Base-by-base conservation (phyloP, 1,140 invertebrate species). In the Lysiphlebus fabarum region DNA sequence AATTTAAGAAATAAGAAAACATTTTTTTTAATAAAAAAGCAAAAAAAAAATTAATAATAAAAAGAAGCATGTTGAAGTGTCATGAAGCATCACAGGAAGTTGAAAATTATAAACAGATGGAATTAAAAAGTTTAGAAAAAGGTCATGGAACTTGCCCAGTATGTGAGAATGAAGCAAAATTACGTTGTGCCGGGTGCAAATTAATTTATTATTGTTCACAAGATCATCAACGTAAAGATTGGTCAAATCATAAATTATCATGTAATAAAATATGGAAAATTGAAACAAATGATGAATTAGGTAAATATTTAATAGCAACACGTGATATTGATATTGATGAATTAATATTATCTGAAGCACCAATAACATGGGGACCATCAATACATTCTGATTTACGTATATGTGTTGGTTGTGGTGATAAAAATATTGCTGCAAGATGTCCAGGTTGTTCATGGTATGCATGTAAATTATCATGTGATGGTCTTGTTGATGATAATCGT, bases 321-420 rank as follows among this genome's bases (percentile, higher is more conserved):
- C 75, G 88, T 54, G 85, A 91, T 64, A 73, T 93, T 6, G 69
- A 74, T 6, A 77, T 84, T 1, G 89, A 86, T 0, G 87, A 89
- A 62, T 54, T 87, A 2, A 82, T 91, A 5, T 70, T 92, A 5
- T 74, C 80, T 0, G 89, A 92, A 69, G 57, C 77, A 9, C 89
- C 90, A 0, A 68, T 91, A n/a, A 82, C 90, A 14, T 87, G 86
- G 70, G 88, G 85, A 0, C 88, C 88, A 4, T 83, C 86, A 42
- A 77, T 78, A 45, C 83, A 82, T 65, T 66, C 73, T 7, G 74
- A 80, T 14, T 74, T 81, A 36, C 83, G 85, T 59, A 41, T 74
- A 9, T 77, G 74, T 57, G 69, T 78, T 10, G 74, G 73, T 26
- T 78, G 75, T 45, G 73, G 75, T 0, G 10, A 42, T 6, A 61